Evolutionary conservation across 1,140 invertebrate genomes (phyloP).

Genomic region (Epicauta chinensis): DNA sequence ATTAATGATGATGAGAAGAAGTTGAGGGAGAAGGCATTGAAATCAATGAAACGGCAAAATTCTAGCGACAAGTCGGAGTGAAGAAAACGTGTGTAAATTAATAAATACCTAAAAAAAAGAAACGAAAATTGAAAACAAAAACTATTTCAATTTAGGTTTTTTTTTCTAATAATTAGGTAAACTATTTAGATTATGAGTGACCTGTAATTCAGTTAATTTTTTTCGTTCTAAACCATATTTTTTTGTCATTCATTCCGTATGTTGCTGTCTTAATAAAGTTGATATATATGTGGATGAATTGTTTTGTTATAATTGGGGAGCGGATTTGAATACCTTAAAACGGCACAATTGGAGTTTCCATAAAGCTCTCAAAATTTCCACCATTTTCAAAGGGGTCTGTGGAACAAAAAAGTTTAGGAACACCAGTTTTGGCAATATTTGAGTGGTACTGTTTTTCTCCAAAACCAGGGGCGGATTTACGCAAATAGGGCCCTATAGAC

Average conservation of each 20-base stretch:
- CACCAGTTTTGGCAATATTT: no score
- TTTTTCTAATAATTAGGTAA: neutral
- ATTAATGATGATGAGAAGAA: slow-evolving; percentile 79
- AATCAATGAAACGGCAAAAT: slow-evolving; percentile 58
- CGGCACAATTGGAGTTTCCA: no score
- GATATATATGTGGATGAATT: slow-evolving; percentile 16
- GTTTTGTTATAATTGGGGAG: neutral
- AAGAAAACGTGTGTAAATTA: slow-evolving; percentile 9
- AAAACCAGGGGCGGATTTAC: no score
- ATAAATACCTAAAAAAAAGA: neutral
- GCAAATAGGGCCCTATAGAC: no score
- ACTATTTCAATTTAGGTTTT: neutral
- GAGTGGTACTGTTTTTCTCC: no score
- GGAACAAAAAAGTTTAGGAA: no score
- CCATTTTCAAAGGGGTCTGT: no score
- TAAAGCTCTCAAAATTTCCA: no score
- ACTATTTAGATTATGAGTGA: slow-evolving; percentile 14
- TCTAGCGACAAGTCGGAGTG: slow-evolving; percentile 42
- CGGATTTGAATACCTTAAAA: no score
- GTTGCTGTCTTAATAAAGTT: slow-evolving; percentile 23
- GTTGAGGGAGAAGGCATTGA: slow-evolving; percentile 77
- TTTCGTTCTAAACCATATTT: neutral
- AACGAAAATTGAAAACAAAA: neutral
- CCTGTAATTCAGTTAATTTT: slow-evolving; percentile 18
- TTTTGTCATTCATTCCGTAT: slow-evolving; percentile 24